Base-by-base conservation (phyloP, 2,113 vertebrate genomes). In the Rhabdornis inornatus region DNA sequence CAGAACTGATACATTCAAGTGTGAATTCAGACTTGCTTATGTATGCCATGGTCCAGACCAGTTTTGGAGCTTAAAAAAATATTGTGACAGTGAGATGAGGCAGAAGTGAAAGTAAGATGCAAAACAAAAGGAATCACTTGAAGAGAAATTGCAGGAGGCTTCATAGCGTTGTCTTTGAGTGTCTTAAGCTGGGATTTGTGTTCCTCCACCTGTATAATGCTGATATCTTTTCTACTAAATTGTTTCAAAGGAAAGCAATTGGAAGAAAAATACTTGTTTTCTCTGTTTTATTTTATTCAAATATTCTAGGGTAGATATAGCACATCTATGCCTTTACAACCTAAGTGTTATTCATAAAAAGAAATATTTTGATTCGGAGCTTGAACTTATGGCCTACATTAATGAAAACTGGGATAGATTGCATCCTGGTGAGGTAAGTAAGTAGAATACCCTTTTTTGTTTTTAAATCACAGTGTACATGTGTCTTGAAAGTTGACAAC, bases 271-370 rank as follows among this genome's bases (percentile, higher is more conserved):
- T 15, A 31, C 27, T 28, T 57, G 20, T 89, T 19, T 42, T 90
- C 9, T 57, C 7, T 91, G 27, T 7, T 42, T 94, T 96, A 96
- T 88, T 42, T 94, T 96, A 82, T 96, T 78, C 21, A 61, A 70
- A 82, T 96, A 87, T 97, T 97, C 94, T 96, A 99, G 99, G 99
- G 99, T 98, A 98, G 99, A 99, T 96, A 98, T 99, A 97, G 98
- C 99, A 98, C 99, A 99, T 97, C 97, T 99, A 97, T 99, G 99
- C 97, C 98, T 99, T 97, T 99, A 99, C 97, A 99, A 99, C 97
- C 97, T 99, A 98, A 99, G 99, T 98, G 99, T 99, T 97, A 99
- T 99, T 98, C 99, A 99, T 97, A 99, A 99, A 98, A 99, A 99
- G 98, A 99, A 99, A 98, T 99, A 99, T 86, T 99, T 99, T 98